Conservation (phyloP, 2,797 vertebrate species). For the Hyperoplus immaculatus region DNA sequence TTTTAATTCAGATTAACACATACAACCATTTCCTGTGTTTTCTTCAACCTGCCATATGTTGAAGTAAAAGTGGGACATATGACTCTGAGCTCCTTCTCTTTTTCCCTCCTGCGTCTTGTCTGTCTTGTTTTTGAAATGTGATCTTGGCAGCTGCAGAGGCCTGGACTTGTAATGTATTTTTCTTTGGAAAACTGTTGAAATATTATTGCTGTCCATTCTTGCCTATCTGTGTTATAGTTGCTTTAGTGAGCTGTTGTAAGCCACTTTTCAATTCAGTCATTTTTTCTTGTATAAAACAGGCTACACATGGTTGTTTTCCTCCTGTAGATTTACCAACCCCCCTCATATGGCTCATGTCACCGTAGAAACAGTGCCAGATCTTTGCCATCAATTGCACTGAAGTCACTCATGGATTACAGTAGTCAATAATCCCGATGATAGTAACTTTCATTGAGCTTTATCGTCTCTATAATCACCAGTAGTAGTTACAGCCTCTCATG, state of each 20-base stretch:
- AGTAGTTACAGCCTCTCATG: constrained; percentile 41
- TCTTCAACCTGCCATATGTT: constrained; percentile 9
- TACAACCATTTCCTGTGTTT: constrained; percentile 23
- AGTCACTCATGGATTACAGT: constrained; percentile 56
- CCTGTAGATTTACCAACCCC: constrained; percentile 1
- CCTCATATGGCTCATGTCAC: not conserved
- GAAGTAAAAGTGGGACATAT: not conserved
- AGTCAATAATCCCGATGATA: constrained; percentile 60
- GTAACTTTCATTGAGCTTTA: constrained; percentile 33
- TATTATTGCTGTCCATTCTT: not conserved
- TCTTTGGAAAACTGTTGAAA: constrained; percentile 35
- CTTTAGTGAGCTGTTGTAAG: not conserved
- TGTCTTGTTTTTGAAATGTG: constrained; percentile 22
- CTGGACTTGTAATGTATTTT: constrained; percentile 6
- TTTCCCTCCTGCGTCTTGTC: not conserved
- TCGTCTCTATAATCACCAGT: constrained; percentile 43
- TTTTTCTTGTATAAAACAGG: not conserved
- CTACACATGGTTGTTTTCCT: constrained; percentile 14
- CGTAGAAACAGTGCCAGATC: constrained; percentile 24
- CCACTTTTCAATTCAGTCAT: no score
- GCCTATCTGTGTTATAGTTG: not conserved
- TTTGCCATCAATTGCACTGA: constrained; percentile 14
- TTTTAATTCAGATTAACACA: constrained; percentile 4
- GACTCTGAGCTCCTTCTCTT: not conserved
- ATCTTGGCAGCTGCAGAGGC: constrained; percentile 20